Percentiles rank a stretch among this genome's conserved stretches.
These are phyloP conservation scores for Arizona elegans DNA, from an alignment of 2,113 vertebrate species.

Conservation along the genomic window DNA sequence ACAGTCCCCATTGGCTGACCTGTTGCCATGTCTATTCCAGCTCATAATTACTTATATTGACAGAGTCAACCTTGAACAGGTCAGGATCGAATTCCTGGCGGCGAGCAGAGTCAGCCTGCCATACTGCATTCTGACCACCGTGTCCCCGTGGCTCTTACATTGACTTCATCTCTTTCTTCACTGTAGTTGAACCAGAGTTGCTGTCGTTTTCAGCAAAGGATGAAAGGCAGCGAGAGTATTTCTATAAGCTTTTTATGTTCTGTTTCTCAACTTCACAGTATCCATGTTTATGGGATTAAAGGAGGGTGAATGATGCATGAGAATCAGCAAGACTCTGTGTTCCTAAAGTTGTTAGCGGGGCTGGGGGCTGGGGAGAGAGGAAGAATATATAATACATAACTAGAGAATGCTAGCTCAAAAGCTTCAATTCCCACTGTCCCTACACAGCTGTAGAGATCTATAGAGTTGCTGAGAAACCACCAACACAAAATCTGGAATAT, in stretches of 20 bases:
- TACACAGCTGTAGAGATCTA: slow-evolving; percentile 61
- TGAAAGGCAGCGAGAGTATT: slow-evolving; percentile 25
- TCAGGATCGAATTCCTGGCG: not conserved
- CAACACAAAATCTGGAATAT: slow-evolving; percentile 53
- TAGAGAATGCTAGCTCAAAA: slow-evolving; percentile 65
- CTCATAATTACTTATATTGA: too few relatives aligned
- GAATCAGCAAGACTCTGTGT: slow-evolving; percentile 41
- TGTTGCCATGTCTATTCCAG: too few relatives aligned
- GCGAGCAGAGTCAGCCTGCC: not conserved
- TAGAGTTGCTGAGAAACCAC: slow-evolving; percentile 54
- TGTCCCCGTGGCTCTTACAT: not conserved
- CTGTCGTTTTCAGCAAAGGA: slow-evolving; percentile 29
- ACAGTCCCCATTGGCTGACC: too few relatives aligned
- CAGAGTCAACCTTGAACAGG: not conserved
- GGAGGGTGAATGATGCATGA: slow-evolving; percentile 58
- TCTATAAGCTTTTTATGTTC: slow-evolving; percentile 38
- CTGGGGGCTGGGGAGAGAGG: not conserved
- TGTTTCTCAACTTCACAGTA: slow-evolving; percentile 35
- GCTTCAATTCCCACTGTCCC: slow-evolving; percentile 61
- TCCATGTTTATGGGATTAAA: slow-evolving; percentile 54
- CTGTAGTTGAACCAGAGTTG: slow-evolving; percentile 32
- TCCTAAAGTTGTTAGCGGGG: slow-evolving; percentile 47
- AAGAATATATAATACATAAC: slow-evolving; percentile 67
- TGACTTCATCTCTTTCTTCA: slow-evolving; percentile 19
- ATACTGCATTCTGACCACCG: not conserved